These are phyloP conservation scores for Pseudobourletiella spinata DNA, from an alignment of 1,140 invertebrate genomes.

Conservation along the genomic window DNA sequence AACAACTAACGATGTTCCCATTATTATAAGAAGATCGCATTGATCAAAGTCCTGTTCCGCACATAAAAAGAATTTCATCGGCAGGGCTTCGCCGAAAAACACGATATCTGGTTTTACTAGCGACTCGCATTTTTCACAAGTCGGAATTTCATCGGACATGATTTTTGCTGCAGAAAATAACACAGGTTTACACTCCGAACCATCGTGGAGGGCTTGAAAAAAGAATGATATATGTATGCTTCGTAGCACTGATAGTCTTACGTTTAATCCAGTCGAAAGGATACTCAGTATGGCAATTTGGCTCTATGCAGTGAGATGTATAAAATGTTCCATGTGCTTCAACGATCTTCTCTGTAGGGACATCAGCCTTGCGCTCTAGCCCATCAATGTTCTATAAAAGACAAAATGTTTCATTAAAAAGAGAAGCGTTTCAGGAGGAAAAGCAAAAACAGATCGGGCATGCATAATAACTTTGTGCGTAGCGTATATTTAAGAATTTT, in stretches of 20 bases:
- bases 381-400: slow-evolving; percentile 81
- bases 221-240: too few species aligned
- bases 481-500: neutral
- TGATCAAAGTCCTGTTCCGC: slow-evolving; percentile 64
- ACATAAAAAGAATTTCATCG: slow-evolving; percentile 59
- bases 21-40: slow-evolving; percentile 87
- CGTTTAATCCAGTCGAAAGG: slow-evolving; percentile 72
- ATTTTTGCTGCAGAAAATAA: slow-evolving; percentile 57
- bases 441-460: neutral
- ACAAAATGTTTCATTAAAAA: slow-evolving; percentile 2
- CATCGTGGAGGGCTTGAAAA: too few species aligned
- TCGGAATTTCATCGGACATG: slow-evolving; percentile 60
- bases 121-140: slow-evolving; percentile 60
- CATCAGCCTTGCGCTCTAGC: slow-evolving; percentile 75
- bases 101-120: slow-evolving; percentile 90
- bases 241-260: slow-evolving; percentile 41
- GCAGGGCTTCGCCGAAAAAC: slow-evolving; percentile 82
- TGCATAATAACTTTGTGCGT: neutral
- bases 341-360: slow-evolving; percentile 73
- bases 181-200: too few species aligned
- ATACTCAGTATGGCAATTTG: slow-evolving; percentile 59
- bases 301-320: slow-evolving; percentile 69
- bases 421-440: neutral
- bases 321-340: slow-evolving; percentile 92
- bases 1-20: slow-evolving; percentile 90